A percentile compares a stretch with the other conserved stretches of the same genome.
Evolutionary conservation across 2,113 vertebrate species (phyloP).

Genomic region (Addax nasomaculatus): DNA sequence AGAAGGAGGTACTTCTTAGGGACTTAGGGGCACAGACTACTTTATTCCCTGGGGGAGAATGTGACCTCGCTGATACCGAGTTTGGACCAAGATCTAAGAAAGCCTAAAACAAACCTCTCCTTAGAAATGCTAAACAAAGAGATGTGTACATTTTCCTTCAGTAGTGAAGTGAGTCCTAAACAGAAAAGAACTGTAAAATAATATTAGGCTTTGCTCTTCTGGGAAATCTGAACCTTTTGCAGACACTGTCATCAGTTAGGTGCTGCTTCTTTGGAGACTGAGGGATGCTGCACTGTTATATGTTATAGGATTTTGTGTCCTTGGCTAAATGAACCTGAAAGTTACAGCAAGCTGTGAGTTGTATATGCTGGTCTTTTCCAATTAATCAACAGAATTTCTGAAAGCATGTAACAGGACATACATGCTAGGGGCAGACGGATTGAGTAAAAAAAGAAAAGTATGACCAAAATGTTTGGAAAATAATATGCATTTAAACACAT

Average conservation of each 20-base stretch:
- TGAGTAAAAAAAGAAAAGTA: neutral
- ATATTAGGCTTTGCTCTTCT: neutral
- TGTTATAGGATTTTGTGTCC: neutral
- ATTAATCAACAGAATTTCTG: neutral
- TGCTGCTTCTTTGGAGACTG: neutral
- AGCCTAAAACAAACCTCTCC: neutral
- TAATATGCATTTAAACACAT: neutral
- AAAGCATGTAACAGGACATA: neutral
- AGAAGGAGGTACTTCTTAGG: neutral
- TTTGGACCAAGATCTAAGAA: neutral
- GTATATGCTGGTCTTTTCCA: neutral
- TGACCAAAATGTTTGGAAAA: neutral
- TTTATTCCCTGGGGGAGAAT: neutral
- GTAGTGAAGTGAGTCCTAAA: neutral
- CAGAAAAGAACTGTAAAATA: neutral
- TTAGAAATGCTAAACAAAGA: neutral
- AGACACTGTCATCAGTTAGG: neutral
- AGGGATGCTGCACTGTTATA: neutral
- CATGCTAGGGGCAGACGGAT: neutral
- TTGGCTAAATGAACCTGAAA: neutral
- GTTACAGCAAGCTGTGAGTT: neutral
- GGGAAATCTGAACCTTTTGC: neutral
- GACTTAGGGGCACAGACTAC: neutral
- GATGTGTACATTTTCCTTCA: neutral
- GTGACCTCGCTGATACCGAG: neutral